These are phyloP conservation scores for Aphaenogaster rudis DNA, from an alignment of 1,140 invertebrate species.

Conservation along the genomic window DNA sequence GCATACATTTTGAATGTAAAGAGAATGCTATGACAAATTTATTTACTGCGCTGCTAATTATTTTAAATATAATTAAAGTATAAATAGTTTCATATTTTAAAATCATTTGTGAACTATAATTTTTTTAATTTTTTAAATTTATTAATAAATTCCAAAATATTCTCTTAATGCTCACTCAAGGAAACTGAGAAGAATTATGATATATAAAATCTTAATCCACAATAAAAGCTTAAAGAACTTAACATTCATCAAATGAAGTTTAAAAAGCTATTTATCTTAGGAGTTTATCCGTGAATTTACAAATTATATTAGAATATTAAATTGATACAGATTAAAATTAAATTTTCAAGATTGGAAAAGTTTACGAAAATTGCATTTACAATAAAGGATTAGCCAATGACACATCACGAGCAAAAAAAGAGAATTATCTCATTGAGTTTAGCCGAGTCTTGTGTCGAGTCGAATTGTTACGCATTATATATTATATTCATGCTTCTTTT, in stretches of 20 bases:
- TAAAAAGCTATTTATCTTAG: neutral
- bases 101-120: conserved; percentile 30
- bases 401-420: neutral
- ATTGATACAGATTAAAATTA: neutral
- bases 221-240: neutral
- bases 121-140: neutral
- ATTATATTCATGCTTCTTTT: conserved; percentile 40
- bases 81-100: neutral
- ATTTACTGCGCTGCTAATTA: neutral
- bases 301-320: conserved; percentile 5
- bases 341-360: neutral
- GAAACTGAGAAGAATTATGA: neutral
- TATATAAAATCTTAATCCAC: neutral
- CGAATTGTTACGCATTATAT: conserved; percentile 35
- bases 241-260: neutral
- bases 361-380: neutral
- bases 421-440: neutral
- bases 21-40: neutral
- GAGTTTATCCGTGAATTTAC: neutral
- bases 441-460: conserved; percentile 28
- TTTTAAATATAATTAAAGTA: neutral
- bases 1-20: neutral
- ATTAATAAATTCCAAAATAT: conserved; percentile 2
- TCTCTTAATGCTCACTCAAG: neutral
- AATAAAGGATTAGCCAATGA: conserved; percentile 41